Percentiles rank a stretch among this genome's conserved stretches.
These are phyloP conservation scores for Micropoecilia bifurca DNA, from an alignment of 2,797 vertebrate species.

Conservation along the genomic window DNA sequence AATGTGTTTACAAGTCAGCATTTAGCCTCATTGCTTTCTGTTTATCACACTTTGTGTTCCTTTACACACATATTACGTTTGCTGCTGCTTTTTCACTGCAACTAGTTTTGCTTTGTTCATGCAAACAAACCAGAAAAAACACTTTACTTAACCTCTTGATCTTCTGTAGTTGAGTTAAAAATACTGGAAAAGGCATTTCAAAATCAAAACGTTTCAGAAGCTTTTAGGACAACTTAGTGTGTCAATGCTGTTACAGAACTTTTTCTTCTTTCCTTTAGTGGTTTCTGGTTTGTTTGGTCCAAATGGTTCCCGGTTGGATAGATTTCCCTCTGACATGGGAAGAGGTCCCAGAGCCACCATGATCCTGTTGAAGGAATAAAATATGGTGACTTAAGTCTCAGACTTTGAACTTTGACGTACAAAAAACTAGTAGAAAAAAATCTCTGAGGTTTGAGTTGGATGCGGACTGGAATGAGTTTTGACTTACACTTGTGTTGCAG, in stretches of 20 bases:
- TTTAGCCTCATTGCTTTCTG: neutral
- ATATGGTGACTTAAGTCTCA: neutral
- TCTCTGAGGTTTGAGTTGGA: neutral
- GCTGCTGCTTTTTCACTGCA: neutral
- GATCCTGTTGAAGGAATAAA: neutral
- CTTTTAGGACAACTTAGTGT: neutral
- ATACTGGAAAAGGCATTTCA: neutral
- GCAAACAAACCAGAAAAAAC: neutral
- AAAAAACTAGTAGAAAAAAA: neutral
- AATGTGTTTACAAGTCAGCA: neutral
- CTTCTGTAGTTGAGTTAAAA: neutral
- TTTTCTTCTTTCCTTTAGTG: neutral
- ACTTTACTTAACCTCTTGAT: neutral
- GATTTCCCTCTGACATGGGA: neutral
- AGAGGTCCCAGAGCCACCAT: neutral
- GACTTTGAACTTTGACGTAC: neutral
- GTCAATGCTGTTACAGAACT: neutral
- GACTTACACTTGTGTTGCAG: neutral
- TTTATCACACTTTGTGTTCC: neutral
- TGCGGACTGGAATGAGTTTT: neutral
- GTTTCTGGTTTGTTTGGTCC: neutral
- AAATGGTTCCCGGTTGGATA: neutral
- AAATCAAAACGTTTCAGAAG: neutral
- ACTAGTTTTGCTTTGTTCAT: neutral
- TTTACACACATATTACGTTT: neutral